Percentiles rank a stretch among this genome's conserved stretches.
These are phyloP conservation scores for Lota lota DNA, from an alignment of 2,113 vertebrate species.

Conservation along the genomic window DNA sequence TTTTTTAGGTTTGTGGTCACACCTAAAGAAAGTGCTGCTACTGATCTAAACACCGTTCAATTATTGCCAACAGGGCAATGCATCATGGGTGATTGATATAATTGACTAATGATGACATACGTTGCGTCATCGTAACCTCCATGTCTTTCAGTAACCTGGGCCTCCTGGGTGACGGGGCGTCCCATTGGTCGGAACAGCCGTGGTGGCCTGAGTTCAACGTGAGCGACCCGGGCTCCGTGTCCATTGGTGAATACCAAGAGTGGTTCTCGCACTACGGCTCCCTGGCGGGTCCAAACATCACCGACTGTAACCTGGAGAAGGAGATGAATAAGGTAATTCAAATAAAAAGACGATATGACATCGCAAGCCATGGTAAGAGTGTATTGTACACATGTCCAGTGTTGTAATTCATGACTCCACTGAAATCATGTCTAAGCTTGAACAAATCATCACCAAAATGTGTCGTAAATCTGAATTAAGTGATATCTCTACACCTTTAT, in stretches of 20 bases:
- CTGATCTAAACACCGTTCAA: too few relatives aligned
- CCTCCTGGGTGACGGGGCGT: slow-evolving; percentile 44
- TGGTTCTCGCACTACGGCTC: slow-evolving; percentile 67
- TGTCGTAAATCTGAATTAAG: too few relatives aligned
- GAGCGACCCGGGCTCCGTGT: slow-evolving; percentile 61
- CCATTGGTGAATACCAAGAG: slow-evolving; percentile 66
- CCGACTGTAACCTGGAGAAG: slow-evolving; percentile 70
- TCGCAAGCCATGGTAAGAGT: too few relatives aligned
- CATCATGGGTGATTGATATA: too few relatives aligned
- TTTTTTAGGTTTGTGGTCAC: too few relatives aligned
- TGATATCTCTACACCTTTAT: too few relatives aligned
- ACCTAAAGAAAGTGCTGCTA: too few relatives aligned
- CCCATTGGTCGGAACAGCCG: slow-evolving; percentile 31
- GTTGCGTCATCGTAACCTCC: slow-evolving; percentile 6
- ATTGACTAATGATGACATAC: not conserved
- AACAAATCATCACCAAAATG: too few relatives aligned
- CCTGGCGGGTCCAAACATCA: slow-evolving; percentile 58
- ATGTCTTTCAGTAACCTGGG: slow-evolving; percentile 63
- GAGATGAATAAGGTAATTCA: slow-evolving; percentile 75
- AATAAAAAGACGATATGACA: not conserved
- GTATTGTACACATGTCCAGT: too few relatives aligned
- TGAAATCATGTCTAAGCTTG: not conserved
- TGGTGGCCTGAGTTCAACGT: slow-evolving; percentile 66
- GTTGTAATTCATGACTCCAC: too few relatives aligned
- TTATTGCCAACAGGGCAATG: too few relatives aligned